phyloP scores from a whole-genome alignment of 2,888 invertebrate species.

The Rhodophaea formosa region DNA sequence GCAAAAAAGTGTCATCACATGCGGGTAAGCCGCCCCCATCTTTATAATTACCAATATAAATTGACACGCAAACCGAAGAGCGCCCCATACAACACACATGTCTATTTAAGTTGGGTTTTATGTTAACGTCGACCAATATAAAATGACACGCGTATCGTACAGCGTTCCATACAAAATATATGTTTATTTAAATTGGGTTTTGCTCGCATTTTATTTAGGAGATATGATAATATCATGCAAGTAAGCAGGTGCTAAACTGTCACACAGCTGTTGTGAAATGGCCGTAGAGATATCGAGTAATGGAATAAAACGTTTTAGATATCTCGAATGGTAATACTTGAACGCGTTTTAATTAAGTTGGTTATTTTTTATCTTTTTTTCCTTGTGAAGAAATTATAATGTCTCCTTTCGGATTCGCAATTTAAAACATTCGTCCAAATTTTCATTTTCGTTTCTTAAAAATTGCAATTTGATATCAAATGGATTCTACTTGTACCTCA shows the following conservation, averaged over 20 bases:
- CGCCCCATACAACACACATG: not conserved
- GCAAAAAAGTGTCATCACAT: not conserved
- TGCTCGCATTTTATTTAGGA: not conserved
- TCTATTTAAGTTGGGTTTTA: not conserved
- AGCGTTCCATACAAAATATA: not conserved
- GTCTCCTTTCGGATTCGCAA: no score
- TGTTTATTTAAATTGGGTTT: not conserved
- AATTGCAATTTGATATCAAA: no score
- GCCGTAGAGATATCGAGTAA: not conserved
- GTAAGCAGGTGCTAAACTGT: constrained; percentile 12
- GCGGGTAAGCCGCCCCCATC: not conserved
- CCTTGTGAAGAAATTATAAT: no score
- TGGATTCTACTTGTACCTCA: no score
- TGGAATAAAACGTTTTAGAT: constrained; percentile 6
- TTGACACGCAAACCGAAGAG: not conserved
- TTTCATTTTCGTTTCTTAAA: no score
- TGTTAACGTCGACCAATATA: not conserved
- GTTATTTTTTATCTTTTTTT: not conserved
- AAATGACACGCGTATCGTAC: not conserved
- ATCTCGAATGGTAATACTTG: constrained; percentile 7
- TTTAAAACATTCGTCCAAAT: no score
- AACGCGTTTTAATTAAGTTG: constrained; percentile 6
- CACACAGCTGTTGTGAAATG: constrained; percentile 11
- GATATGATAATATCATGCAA: not conserved
- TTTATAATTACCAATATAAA: not conserved